Percentiles rank a stretch among this genome's conserved stretches.
Conservation (phyloP, 2,888 invertebrate genomes). For the Blera fallax region DNA sequence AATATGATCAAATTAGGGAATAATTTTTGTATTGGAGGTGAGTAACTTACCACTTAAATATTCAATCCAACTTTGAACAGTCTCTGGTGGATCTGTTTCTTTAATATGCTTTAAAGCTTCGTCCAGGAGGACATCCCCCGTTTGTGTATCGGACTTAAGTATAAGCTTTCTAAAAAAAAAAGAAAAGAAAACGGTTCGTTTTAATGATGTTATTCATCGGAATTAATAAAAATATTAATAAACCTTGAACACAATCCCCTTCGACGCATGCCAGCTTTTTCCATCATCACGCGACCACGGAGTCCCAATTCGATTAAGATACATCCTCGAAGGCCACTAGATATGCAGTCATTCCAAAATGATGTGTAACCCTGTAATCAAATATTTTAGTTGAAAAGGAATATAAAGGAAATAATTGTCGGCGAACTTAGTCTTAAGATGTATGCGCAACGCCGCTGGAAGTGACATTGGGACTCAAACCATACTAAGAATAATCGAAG, state of each 20-base stretch:
- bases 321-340: conserved; percentile 98
- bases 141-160: conserved; percentile 94
- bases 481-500: no score
- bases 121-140: conserved; percentile 97
- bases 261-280: conserved; percentile 97
- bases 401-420: background rate
- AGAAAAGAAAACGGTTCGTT: no score
- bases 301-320: conserved; percentile 98
- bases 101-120: conserved; percentile 98
- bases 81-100: conserved; percentile 98
- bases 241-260: conserved; percentile 94
- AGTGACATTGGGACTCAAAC: no score
- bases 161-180: conserved; percentile 86
- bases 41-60: conserved; percentile 93
- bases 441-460: no score
- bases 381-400: background rate
- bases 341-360: conserved; percentile 99
- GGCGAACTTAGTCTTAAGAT: no score
- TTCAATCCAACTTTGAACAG: conserved; percentile 99
- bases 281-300: conserved; percentile 96
- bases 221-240: background rate
- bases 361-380: conserved; percentile 95
- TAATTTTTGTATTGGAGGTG: no score
- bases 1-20: background rate
- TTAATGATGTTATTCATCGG: background rate